Evolutionary conservation across 1,140 invertebrate genomes (phyloP).

Genomic region (Anoplophora glabripennis): DNA sequence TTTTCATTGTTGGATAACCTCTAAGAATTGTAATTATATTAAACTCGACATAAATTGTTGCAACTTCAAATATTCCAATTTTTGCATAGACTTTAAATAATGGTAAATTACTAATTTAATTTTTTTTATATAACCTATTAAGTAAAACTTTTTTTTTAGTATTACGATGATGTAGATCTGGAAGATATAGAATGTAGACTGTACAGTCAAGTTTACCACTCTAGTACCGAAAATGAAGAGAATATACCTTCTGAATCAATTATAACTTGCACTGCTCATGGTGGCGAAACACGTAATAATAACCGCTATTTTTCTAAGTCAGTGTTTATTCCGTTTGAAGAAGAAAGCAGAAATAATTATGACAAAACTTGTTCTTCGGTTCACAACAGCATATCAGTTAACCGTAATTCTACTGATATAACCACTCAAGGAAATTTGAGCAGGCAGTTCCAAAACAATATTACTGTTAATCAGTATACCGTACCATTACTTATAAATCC

Average conservation of each 20-base stretch:
- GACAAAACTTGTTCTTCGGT: neutral
- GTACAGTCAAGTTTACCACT: constrained; percentile 47
- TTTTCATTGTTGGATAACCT: too few species aligned
- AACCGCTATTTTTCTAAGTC: constrained; percentile 7
- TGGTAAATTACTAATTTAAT: too few species aligned
- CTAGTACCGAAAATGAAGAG: constrained; percentile 11
- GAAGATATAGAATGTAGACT: constrained; percentile 50
- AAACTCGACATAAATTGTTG: too few species aligned
- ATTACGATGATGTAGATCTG: constrained; percentile 41
- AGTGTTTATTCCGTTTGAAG: neutral
- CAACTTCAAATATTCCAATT: too few species aligned
- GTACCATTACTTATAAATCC: neutral
- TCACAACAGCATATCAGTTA: neutral
- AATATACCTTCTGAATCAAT: neutral
- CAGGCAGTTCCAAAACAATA: neutral
- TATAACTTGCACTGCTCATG: neutral
- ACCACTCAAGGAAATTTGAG: neutral
- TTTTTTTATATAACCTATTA: too few species aligned
- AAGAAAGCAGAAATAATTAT: neutral
- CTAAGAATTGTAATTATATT: too few species aligned
- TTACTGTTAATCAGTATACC: constrained; percentile 11
- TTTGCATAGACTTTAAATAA: too few species aligned
- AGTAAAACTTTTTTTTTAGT: too few species aligned
- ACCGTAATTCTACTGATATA: neutral
- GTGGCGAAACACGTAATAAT: neutral